These are phyloP conservation scores for Apomyelois bistriatella DNA, from an alignment of 2,888 invertebrate genomes.

Conservation along the genomic window DNA sequence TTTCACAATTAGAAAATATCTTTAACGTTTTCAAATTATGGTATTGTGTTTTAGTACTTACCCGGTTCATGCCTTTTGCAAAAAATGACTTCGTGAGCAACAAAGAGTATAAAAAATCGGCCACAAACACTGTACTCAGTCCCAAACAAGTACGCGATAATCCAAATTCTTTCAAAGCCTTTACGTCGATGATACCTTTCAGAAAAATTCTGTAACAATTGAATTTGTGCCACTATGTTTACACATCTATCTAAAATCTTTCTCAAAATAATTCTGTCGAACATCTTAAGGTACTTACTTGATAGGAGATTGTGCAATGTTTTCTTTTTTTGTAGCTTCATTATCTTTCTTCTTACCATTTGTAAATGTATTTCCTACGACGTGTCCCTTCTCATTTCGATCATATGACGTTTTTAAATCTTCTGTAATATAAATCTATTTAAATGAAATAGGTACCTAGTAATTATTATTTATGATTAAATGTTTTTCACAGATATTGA, in stretches of 20 bases:
- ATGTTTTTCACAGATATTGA: too few relatives aligned
- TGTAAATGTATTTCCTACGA: too few relatives aligned
- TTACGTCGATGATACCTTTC: background rate
- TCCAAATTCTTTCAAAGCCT: background rate
- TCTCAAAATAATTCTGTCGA: background rate
- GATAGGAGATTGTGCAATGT: too few relatives aligned
- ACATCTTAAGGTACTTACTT: background rate
- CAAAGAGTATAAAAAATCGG: background rate
- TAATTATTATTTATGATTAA: too few relatives aligned
- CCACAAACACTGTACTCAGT: background rate
- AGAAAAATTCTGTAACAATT: background rate
- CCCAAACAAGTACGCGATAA: background rate
- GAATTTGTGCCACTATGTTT: background rate
- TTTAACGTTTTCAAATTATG: too few relatives aligned
- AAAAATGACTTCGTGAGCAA: background rate
- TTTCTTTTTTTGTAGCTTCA: too few relatives aligned
- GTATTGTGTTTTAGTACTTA: background rate
- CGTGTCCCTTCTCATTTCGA: too few relatives aligned
- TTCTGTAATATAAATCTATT: too few relatives aligned
- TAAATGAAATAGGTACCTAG: too few relatives aligned
- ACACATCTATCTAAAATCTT: background rate
- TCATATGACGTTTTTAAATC: too few relatives aligned
- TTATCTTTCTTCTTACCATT: too few relatives aligned
- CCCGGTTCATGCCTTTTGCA: slow-evolving; percentile 3
- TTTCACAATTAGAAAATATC: too few relatives aligned